Evolutionary conservation across 2,113 vertebrate genomes (phyloP).

Genomic region (Burhinus oedicnemus): DNA sequence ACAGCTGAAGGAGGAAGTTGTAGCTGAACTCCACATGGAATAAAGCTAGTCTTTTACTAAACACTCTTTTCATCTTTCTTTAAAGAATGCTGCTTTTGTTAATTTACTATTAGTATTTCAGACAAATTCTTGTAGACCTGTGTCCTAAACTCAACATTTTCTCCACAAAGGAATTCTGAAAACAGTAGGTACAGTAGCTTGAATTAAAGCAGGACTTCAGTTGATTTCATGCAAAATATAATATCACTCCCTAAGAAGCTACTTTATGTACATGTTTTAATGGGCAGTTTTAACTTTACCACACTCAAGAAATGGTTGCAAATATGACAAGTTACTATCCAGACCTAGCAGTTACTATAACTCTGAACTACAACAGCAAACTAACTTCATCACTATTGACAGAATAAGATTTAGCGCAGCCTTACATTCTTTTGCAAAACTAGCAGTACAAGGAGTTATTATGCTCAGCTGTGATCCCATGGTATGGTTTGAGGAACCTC

Average conservation of each 20-base stretch:
- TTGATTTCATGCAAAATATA: neutral
- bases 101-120: neutral
- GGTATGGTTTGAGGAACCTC: neutral
- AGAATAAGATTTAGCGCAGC: neutral
- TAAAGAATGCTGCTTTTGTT: neutral
- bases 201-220: neutral
- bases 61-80: neutral
- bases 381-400: neutral
- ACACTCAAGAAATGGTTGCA: neutral
- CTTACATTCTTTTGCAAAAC: neutral
- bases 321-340: neutral
- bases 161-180: neutral
- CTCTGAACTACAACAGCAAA: neutral
- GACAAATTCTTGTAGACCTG: neutral
- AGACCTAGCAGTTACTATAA: neutral
- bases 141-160: neutral
- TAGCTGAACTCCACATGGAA: neutral
- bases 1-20: neutral
- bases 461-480: neutral
- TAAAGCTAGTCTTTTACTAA: neutral
- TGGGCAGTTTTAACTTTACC: neutral
- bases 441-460: neutral
- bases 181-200: neutral
- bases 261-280: neutral
- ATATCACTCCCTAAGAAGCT: neutral